Evolutionary conservation across 2,888 invertebrate genomes (phyloP).

Genomic region (Papilio gigon): DNA sequence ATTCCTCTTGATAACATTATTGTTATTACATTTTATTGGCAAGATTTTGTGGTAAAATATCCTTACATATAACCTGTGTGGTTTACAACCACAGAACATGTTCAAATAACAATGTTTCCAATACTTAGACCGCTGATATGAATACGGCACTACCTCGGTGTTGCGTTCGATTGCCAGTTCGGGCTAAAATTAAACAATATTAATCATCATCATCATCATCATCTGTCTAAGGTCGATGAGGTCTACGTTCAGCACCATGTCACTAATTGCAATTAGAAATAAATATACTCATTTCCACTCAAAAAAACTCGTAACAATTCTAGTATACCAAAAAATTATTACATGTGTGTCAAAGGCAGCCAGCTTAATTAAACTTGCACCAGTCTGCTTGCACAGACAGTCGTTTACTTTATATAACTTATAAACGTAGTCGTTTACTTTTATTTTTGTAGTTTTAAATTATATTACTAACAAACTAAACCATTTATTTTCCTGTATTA

Average conservation of each 20-base stretch:
- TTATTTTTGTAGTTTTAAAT: background rate
- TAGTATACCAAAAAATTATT: no score
- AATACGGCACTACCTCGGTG: background rate
- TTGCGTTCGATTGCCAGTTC: background rate
- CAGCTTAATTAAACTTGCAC: no score
- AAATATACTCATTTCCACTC: no score
- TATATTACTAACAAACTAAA: background rate
- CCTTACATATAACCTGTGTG: background rate
- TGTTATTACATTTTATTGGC: background rate
- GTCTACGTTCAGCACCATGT: no score
- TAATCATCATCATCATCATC: no score
- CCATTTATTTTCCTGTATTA: background rate
- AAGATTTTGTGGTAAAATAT: background rate
- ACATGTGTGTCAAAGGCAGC: no score
- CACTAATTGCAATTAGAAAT: no score
- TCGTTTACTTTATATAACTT: no score
- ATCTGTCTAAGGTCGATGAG: no score
- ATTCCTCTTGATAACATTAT: no score
- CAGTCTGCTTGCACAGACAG: no score
- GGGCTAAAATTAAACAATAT: background rate
- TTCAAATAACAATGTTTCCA: conserved; percentile 6
- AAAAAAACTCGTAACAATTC: no score
- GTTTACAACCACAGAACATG: conserved; percentile 14
- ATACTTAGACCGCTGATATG: background rate
- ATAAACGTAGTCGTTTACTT: background rate